These are phyloP conservation scores for Apis laboriosa DNA, from an alignment of 1,140 invertebrate species.

Conservation along the genomic window DNA sequence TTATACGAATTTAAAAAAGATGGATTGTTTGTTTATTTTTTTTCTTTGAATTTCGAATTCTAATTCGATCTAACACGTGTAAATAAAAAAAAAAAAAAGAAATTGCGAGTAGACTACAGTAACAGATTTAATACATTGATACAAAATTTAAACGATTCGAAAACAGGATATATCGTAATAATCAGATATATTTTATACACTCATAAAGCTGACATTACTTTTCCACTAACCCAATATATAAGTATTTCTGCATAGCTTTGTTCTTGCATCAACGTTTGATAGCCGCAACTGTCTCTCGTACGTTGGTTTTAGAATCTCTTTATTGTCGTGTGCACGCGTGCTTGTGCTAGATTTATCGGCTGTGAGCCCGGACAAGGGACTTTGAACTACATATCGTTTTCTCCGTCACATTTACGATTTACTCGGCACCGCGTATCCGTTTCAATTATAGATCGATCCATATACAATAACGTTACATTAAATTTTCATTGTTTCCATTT, in stretches of 20 bases:
- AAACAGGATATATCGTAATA: no score
- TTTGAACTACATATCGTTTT: slow-evolving; percentile 16
- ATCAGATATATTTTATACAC: no score
- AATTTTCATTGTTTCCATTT: not conserved
- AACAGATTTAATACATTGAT: no score
- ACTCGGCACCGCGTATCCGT: not conserved
- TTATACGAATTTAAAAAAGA: no score
- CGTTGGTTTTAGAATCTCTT: not conserved
- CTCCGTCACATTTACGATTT: not conserved
- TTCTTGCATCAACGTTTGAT: not conserved
- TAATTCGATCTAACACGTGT: no score
- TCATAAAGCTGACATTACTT: no score
- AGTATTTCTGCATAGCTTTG: slow-evolving; percentile 4
- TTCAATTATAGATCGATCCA: not conserved
- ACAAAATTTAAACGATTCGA: no score
- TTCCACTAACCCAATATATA: not conserved
- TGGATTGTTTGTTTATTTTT: no score
- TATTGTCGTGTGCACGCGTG: not conserved
- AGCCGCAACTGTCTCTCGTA: not conserved
- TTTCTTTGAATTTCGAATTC: no score
- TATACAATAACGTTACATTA: not conserved
- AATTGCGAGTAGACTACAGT: no score
- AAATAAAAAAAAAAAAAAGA: no score
- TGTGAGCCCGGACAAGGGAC: not conserved
- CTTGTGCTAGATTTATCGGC: slow-evolving; percentile 5